phyloP scores from a whole-genome alignment of 2,113 vertebrate genomes.

The Callipepla californica region DNA sequence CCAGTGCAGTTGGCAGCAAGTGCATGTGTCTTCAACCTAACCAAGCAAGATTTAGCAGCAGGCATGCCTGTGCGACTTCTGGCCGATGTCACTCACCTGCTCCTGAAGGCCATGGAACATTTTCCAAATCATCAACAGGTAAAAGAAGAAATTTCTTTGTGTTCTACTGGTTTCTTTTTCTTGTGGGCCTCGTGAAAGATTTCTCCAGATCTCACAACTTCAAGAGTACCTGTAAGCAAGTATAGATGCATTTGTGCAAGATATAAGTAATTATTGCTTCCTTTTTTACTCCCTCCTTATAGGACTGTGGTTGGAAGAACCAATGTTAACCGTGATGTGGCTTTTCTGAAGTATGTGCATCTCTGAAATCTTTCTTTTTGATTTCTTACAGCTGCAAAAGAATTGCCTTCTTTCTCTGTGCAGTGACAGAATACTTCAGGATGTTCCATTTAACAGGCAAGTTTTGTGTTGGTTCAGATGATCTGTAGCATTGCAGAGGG shows the following conservation, averaged over 20 bases:
- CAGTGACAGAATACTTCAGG: constrained; percentile 97
- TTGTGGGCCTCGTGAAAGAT: not conserved
- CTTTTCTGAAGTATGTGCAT: not conserved
- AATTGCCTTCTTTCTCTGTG: constrained; percentile 98
- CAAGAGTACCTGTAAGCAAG: not conserved
- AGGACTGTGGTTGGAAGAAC: not conserved
- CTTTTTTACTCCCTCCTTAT: not conserved
- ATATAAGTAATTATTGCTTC: not conserved
- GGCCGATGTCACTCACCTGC: constrained; percentile 91
- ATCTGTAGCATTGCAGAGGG: not conserved
- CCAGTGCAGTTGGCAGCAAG: constrained; percentile 97
- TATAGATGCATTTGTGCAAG: not conserved
- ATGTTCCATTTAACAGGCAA: constrained; percentile 98
- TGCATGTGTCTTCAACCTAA: constrained; percentile 98
- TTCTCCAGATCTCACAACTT: not conserved
- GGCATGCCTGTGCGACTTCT: constrained; percentile 94
- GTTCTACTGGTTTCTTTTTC: not conserved
- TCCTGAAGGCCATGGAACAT: constrained; percentile 97
- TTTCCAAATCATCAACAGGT: constrained; percentile 98
- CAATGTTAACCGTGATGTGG: not conserved
- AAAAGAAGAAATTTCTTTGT: not conserved
- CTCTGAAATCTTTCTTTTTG: constrained; percentile 3
- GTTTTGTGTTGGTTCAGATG: constrained; percentile 39
- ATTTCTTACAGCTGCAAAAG: constrained; percentile 89
- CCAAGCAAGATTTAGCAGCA: constrained; percentile 94